Evolutionary conservation across 2,113 vertebrate species (phyloP).

Genomic region (Gopherus flavomarginatus): DNA sequence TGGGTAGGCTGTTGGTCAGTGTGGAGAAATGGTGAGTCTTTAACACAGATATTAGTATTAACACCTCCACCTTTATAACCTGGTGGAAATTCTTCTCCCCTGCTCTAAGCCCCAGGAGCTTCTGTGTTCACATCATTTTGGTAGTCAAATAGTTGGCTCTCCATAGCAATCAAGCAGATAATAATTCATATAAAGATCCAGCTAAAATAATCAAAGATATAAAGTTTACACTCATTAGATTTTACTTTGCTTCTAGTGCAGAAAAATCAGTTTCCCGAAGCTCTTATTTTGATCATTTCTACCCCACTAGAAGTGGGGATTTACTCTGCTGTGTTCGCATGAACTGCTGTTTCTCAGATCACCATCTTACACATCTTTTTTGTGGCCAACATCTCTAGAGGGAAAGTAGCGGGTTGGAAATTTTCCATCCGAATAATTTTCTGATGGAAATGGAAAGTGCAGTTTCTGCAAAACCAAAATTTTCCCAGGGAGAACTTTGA

Average conservation of each 20-base stretch:
- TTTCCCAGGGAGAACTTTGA: constrained; percentile 33
- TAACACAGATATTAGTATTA: background rate
- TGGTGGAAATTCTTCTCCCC: background rate
- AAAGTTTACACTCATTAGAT: background rate
- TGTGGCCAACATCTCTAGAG: background rate
- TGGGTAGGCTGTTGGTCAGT: background rate
- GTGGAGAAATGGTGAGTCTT: background rate
- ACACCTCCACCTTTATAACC: background rate
- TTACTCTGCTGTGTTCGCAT: background rate
- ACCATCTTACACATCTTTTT: background rate
- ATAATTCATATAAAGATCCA: background rate
- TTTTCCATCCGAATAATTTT: background rate
- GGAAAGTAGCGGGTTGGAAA: background rate
- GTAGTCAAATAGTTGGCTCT: background rate
- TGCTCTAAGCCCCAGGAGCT: background rate
- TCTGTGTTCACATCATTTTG: background rate
- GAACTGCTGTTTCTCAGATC: background rate
- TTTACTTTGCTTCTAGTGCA: background rate
- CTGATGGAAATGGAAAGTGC: background rate
- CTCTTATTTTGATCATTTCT: background rate
- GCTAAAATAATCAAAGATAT: background rate
- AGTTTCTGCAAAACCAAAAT: background rate
- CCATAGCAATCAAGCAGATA: background rate
- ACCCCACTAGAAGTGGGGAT: background rate
- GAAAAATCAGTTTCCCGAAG: background rate